phyloP scores from a whole-genome alignment of 2,797 vertebrate species.

The Hydrolagus colliei region DNA sequence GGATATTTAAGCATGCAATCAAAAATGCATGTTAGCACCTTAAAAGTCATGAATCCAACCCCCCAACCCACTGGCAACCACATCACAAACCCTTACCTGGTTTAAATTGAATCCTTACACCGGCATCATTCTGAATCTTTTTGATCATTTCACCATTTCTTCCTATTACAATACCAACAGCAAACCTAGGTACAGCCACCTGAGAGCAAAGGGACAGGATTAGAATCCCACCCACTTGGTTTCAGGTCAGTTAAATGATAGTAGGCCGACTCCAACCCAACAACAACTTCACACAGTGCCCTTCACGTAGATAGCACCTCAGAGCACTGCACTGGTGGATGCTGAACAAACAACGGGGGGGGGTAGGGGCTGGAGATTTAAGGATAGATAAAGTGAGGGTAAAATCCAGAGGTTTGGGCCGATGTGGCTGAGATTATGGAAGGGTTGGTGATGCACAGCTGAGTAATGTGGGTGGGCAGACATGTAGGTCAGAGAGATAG shows the following conservation, averaged over 20 bases:
- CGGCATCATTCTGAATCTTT: constrained; percentile 95
- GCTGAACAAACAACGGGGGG: too few relatives aligned
- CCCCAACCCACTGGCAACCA: background rate
- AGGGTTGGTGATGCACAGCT: too few relatives aligned
- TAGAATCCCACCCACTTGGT: background rate
- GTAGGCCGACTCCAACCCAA: background rate
- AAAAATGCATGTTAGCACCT: background rate
- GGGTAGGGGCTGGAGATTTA: too few relatives aligned
- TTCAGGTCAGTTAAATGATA: background rate
- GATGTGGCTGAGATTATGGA: too few relatives aligned
- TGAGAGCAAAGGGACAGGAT: constrained; percentile 46
- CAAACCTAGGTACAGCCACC: constrained; percentile 92
- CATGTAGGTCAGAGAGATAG: too few relatives aligned
- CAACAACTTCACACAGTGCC: too few relatives aligned
- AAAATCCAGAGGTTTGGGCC: too few relatives aligned
- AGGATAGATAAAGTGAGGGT: too few relatives aligned
- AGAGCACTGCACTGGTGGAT: too few relatives aligned
- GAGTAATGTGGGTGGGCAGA: too few relatives aligned
- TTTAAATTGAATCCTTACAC: constrained; percentile 96
- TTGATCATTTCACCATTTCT: constrained; percentile 98
- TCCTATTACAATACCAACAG: constrained; percentile 95
- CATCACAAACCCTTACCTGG: constrained; percentile 62
- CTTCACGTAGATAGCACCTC: too few relatives aligned
- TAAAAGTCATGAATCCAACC: too few relatives aligned
- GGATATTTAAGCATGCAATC: background rate